Percentiles rank a stretch among this genome's conserved stretches.
Conservation (phyloP, 2,797 vertebrate genomes). For the Xiphorhynchus erythropygius region DNA sequence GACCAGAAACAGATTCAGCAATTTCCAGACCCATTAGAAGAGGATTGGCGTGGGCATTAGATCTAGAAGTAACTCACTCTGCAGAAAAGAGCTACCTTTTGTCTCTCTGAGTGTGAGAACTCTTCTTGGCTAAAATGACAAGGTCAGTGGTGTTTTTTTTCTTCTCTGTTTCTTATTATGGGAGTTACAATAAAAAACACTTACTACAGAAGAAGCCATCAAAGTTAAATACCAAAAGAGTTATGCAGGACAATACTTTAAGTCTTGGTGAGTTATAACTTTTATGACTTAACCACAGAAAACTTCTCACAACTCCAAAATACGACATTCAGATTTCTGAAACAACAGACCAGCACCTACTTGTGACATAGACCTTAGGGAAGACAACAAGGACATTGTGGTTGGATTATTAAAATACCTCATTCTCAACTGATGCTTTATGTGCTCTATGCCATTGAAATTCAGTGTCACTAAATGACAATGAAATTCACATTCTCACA, state of each 20-base stretch:
- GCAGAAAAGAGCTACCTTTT: not conserved
- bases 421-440: not conserved
- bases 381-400: not conserved
- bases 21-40: not conserved
- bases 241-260: not conserved
- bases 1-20: not conserved
- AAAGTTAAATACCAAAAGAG: not conserved
- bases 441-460: not conserved
- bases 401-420: not conserved
- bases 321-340: not conserved
- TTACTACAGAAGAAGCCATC: not conserved
- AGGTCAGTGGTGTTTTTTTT: accelerated
- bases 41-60: not conserved
- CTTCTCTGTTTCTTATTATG: not conserved
- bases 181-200: not conserved
- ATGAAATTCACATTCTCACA: not conserved
- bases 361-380: not conserved
- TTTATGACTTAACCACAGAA: not conserved
- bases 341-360: not conserved
- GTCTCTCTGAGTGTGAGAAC: not conserved
- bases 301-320: not conserved
- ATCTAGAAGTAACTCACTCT: not conserved
- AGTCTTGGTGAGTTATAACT: not conserved
- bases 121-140: not conserved
- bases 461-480: not conserved